Evolutionary conservation across 1,140 invertebrate species (phyloP), one percentile per base, ranked within the genome.

Genomic region (Drosophila lini): DNA sequence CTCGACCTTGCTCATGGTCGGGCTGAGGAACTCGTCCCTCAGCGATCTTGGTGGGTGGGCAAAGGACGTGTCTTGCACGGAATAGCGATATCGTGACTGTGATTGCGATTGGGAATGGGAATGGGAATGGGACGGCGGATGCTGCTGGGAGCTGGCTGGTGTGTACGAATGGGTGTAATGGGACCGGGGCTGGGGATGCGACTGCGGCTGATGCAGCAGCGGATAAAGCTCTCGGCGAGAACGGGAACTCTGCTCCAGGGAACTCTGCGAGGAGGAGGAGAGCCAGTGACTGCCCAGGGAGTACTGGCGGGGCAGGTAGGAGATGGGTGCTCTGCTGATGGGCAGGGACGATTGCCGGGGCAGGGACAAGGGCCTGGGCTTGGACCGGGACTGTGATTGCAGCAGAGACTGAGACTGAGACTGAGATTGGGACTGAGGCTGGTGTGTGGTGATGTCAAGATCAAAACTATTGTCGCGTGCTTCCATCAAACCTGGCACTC

Each of bases 391-490:
- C 19, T 62, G 62, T 48, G 48, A 45, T 25, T 73, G 78, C 42
- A 32, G 47, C 22, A 75, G 78, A 19, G 58, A 41, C n/a, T 62
- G 74, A 28, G 64, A 47, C 15, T 62, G 64, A 28, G 62, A 42
- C n/a, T 75, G 58, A 38, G 59, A 59, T 2, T 60, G 47, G 48
- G 74, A 40, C 36, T 81, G 63, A 28, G 62, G 60, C 40, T 78
- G 69, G 62, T 58, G 64, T 55, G 78, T 84, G 85, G 78, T 73
- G 50, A 71, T 89, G 74, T 89, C 85, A 79, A 89, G 84, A 89
- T 89, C 84, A 89, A 89, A 84, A 89, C 84, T 89, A 89, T 90
- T 90, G 82, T 86, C 86, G 81, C 86, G 77, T 86, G 86, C 81
- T 85, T 90, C 71, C 81, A 77, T 90, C 74, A 81, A 89, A 89